phyloP scores from a whole-genome alignment of 2,797 vertebrate genomes.

The Naso thynnoides region DNA sequence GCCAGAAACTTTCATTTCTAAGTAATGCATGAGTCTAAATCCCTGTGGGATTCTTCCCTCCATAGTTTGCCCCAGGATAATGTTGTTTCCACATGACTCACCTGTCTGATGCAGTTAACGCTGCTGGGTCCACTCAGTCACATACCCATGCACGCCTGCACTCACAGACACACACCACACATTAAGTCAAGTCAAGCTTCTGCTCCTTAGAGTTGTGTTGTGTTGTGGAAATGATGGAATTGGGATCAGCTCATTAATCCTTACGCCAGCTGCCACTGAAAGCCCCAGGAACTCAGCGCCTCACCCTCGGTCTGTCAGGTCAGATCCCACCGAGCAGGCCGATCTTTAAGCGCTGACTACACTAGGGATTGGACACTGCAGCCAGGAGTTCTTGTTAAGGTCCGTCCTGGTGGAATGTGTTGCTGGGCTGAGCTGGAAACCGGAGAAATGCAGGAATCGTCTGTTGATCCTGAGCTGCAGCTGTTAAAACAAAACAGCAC shows the following conservation, averaged over 20 bases:
- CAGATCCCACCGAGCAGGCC: slow-evolving; percentile 43
- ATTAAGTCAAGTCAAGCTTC: slow-evolving; percentile 17
- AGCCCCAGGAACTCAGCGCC: slow-evolving; percentile 34
- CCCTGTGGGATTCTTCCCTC: slow-evolving; percentile 30
- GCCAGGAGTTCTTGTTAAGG: slow-evolving; percentile 42
- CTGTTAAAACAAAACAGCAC: slow-evolving; percentile 18
- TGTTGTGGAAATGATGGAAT: slow-evolving; percentile 59
- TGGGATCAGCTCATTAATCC: slow-evolving; percentile 66
- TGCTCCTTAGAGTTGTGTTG: slow-evolving; percentile 36
- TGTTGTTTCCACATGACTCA: slow-evolving; percentile 67
- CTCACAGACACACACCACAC: slow-evolving; percentile 37
- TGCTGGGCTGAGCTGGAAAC: slow-evolving; percentile 27
- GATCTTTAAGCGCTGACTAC: slow-evolving; percentile 47
- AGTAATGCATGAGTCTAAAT: slow-evolving; percentile 52
- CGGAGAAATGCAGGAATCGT: slow-evolving; percentile 27
- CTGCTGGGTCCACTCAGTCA: slow-evolving; percentile 38
- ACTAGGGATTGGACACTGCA: slow-evolving; percentile 20
- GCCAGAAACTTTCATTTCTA: slow-evolving; percentile 36
- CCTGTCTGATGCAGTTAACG: slow-evolving; percentile 63
- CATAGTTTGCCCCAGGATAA: slow-evolving; percentile 48
- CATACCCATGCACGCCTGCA: slow-evolving; percentile 32
- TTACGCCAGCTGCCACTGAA: slow-evolving; percentile 46
- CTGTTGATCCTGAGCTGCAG: slow-evolving; percentile 10
- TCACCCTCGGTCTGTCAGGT: slow-evolving; percentile 50
- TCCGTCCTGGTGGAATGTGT: slow-evolving; percentile 31